Base-by-base conservation (phyloP, 2,113 vertebrate species). In the Coreoperca whiteheadi region DNA sequence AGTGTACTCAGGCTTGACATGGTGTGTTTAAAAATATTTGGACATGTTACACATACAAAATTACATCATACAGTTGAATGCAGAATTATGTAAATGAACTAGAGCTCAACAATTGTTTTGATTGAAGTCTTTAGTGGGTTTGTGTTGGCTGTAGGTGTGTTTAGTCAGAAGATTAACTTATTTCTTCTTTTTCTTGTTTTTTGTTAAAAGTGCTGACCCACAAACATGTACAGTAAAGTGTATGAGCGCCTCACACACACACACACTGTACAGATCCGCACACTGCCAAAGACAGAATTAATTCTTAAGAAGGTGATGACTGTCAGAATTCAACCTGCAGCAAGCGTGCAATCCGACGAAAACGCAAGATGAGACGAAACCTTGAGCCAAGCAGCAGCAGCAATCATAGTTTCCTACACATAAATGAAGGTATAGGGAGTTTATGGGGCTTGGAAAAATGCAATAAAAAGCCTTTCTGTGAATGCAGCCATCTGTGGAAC, bases 401-500 rank as follows among this genome's bases (percentile, higher is more conserved):
- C 78, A 86, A 87, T 87, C 74, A 72, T 74, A 88, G 66, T 92
- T 95, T 96, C 93, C 91, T 94, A 95, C 94, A 92, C 93, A 81
- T 94, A 94, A 94, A 92, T 83, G 85, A 91, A 93, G 90, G 91
- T 91, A 90, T 81, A 85, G 83, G 46, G 71, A 83, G 84, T 96
- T 96, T 96, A 96, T 87, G 37, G 83, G 94, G 30, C 83, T 82
- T 75, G 89, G 93, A 94, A 95, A 95, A 96, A 96, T 94, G 93
- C 92, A 95, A 94, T 96, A 95, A 95, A 94, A 94, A 79, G 75
- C 68, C 83, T 88, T 91, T 93, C 89, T 84, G 85, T 95, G 91
- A 95, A 94, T 93, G 89, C 90, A 88, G 89, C 94, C 93, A 95
- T 95, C 90, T 95, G 93, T 94, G 91, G 88, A 77, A 88, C 89